Base-by-base conservation (phyloP, 1,140 invertebrate species). In the Galleria mellonella region DNA sequence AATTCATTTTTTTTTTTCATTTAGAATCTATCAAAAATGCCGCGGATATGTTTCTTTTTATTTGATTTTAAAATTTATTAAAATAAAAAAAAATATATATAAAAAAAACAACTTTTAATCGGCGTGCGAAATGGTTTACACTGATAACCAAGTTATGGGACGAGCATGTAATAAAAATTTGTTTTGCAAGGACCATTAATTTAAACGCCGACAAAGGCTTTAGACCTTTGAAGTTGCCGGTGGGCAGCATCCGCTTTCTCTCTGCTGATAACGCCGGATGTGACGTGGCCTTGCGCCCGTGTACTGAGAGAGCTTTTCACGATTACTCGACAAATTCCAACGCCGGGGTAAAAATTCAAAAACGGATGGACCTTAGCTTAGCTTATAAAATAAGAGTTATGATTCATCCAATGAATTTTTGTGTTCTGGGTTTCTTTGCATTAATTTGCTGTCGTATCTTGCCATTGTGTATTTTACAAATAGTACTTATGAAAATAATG, bases 301-400 rank as follows among this genome's bases (percentile, higher is more conserved):
- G 48, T 51, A 37, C 54, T 17, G 31, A 15, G 54, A 66, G 63
- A 67, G 75, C 70, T 81, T 79, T 83, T 83, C 74, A 81, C 79
- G 64, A 72, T 69, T 73, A 72, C 74, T 65, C 62, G 79, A 81
- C 64, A 83, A 62, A 83, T 83, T 83, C 79, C 79, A 56, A 43
- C 38, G 60, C 41, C 35, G 44, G 64, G 59, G 71, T 71, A 73
- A 70, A 69, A 62, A 68, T 45, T 43, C 55, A 28, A 29, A 23
- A n/a, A n/a, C n/a, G n/a, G 43, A 31, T 55, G 46, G 51, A 51
- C 38, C 54, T 64, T 68, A 67, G 43, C 47, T 55, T 45, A 52
- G 61, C 42, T 43, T 46, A 48, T 30, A 12, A 42, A 45, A 40
- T 46, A 36, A 43, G 36, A 36, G 47, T 37, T 41, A 38, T 68